Evolutionary conservation across 2,888 invertebrate genomes (phyloP).

Genomic region (Netelia virgata): DNA sequence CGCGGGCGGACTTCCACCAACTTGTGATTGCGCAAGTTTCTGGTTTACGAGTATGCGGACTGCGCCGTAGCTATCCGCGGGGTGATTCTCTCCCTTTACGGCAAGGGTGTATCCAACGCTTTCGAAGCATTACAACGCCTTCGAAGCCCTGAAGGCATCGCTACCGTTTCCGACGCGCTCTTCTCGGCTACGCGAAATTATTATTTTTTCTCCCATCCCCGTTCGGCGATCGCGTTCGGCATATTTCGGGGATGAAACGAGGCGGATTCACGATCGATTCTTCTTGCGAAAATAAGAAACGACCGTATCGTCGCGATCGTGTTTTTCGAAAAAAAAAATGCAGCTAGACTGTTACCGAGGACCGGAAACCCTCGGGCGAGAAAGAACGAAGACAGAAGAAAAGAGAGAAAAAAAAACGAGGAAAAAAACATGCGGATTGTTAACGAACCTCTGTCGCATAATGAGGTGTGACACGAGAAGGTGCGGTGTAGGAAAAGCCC

Average conservation of each 20-base stretch:
- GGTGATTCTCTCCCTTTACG: conserved; percentile 77
- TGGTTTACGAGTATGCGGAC: conserved; percentile 80
- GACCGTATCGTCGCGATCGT: too few species aligned
- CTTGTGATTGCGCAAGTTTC: conserved; percentile 83
- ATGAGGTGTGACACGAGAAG: conserved; percentile 81
- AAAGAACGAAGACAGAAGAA: not conserved
- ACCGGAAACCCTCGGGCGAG: conserved; percentile 23
- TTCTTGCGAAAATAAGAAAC: too few species aligned
- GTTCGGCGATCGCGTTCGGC: too few species aligned
- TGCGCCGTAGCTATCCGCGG: conserved; percentile 75
- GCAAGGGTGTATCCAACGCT: conserved; percentile 66
- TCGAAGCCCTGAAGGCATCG: not conserved
- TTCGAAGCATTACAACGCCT: conserved; percentile 53
- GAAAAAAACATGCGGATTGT: conserved; percentile 66
- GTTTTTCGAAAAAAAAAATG: too few species aligned
- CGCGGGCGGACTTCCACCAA: conserved; percentile 79
- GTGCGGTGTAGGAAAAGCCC: conserved; percentile 66
- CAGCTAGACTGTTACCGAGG: not conserved
- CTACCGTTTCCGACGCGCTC: too few species aligned
- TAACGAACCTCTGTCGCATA: conserved; percentile 79
- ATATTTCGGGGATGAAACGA: too few species aligned
- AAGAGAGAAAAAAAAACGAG: conserved; percentile 21
- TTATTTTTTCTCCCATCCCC: too few species aligned
- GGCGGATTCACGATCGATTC: too few species aligned
- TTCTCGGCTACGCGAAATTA: too few species aligned